These are phyloP conservation scores for Smutsia gigantea DNA, from an alignment of 2,797 vertebrate species.

Conservation along the genomic window DNA sequence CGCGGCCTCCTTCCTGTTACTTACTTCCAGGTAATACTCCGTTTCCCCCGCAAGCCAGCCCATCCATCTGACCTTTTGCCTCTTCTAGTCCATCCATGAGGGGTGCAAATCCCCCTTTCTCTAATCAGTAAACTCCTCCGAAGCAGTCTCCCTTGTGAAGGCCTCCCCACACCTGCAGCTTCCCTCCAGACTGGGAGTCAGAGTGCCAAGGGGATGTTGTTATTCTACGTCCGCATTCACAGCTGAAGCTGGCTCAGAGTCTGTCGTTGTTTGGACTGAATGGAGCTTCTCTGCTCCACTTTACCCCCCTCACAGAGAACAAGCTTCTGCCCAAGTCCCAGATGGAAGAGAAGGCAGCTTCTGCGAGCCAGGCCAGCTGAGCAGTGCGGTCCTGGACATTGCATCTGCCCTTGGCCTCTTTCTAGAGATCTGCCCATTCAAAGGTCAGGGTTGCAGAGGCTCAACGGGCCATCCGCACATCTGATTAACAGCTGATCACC, in stretches of 20 bases:
- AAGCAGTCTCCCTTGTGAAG: background rate
- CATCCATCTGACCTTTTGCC: background rate
- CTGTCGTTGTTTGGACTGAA: background rate
- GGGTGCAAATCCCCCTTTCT: background rate
- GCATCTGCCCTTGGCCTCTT: background rate
- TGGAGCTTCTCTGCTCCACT: background rate
- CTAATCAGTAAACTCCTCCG: background rate
- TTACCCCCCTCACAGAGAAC: background rate
- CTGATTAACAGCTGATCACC: background rate
- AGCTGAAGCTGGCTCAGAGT: background rate
- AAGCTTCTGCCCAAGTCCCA: background rate
- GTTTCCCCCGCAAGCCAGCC: background rate
- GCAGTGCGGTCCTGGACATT: accelerated
- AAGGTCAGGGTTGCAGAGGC: background rate
- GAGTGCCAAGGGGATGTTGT: background rate
- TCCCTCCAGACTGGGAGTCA: background rate
- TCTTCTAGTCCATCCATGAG: background rate
- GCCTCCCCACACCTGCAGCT: background rate
- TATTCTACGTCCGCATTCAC: background rate
- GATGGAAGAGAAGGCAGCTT: background rate
- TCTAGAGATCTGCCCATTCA: background rate
- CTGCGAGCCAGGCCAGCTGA: background rate
- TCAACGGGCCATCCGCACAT: background rate
- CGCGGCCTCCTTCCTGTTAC: background rate
- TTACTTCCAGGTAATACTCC: background rate